Percentiles rank a stretch among this genome's conserved stretches.
phyloP scores from a whole-genome alignment of 2,888 invertebrate genomes.

The Macrophya alboannulata region DNA sequence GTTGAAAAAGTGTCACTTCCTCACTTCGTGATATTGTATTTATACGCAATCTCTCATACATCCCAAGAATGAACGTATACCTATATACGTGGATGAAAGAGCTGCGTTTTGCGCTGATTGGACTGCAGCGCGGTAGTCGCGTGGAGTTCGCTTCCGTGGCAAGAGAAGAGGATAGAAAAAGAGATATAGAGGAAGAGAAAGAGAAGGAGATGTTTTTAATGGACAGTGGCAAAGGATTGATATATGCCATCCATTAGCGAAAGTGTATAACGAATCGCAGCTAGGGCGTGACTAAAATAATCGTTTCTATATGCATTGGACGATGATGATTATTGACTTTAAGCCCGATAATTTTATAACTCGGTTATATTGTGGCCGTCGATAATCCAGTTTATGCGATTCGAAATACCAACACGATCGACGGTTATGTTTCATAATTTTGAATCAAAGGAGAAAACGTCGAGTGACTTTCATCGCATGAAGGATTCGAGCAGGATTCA shows the following conservation, averaged over 20 bases:
- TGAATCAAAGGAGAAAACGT: not conserved
- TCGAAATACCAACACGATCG: conserved; percentile 4
- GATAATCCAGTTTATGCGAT: conserved; percentile 7
- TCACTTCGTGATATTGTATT: not conserved
- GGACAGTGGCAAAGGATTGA: conserved; percentile 20
- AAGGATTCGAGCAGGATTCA: not conserved
- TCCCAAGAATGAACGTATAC: not conserved
- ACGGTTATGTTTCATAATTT: not conserved
- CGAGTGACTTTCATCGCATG: not conserved
- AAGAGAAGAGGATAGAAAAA: not conserved
- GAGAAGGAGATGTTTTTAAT: not conserved
- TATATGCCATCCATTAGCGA: conserved; percentile 32
- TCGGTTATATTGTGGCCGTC: conserved; percentile 21
- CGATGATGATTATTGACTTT: conserved; percentile 8
- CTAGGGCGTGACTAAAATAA: not conserved
- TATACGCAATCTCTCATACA: not conserved
- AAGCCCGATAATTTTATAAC: conserved; percentile 10
- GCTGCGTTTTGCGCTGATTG: conserved; percentile 29
- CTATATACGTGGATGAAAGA: not conserved
- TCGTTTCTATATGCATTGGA: not conserved
- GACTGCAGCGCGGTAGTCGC: not conserved
- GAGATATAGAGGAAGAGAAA: not conserved
- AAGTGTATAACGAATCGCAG: conserved; percentile 28
- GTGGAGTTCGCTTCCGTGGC: not conserved
- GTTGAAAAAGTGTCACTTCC: not conserved